Evolutionary conservation across 1,140 invertebrate genomes (phyloP), one percentile per base, ranked within the genome.

Genomic region (Anastrepha ludens): DNA sequence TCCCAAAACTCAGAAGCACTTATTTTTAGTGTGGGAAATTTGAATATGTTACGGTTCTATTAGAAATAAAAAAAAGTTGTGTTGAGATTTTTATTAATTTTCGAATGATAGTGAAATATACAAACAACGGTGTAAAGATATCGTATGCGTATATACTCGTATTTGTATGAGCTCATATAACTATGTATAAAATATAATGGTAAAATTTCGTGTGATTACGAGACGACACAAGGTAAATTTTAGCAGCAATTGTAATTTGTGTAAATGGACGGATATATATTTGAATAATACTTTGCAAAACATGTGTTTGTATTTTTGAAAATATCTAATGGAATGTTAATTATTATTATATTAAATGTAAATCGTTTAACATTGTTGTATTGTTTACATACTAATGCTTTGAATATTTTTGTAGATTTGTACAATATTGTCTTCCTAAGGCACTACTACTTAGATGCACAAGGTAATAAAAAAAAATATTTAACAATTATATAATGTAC

Each of bases 331-430:
- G 29, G 29, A 29, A 29, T 29, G 29, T 29, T 29, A 29, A 29
- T 29, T 29, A 29, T 29, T 29, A 29, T 0, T 29, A 29, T 29
- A 29, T 1, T 29, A 29, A 29, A 29, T 29, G 29, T 55, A 55
- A 55, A 62, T n/a, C 5, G 17, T 62, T 62, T 8, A 62, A 13
- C 9, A 17, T 62, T 62, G 60, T 2, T 11, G 50, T 8, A 17
- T 15, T n/a, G 41, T 44, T 17, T 74, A 13, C 7, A 17, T 74
- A 2, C 29, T 47, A 17, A 47, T 7, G 44, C 44, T 74, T 81
- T n/a, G 74, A 81, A 81, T 81, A n/a, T 9, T 81, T 58, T 81
- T 50, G 50, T 81, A 81, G n/a, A 81, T 81, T 81, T 81, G 74
- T 81, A 81, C 74, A 81, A 55, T 78, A 55, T 81, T 81, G 17